Evolutionary conservation across 2,797 vertebrate species (phyloP).

Genomic region (Synaphobranchus kaupii): DNA sequence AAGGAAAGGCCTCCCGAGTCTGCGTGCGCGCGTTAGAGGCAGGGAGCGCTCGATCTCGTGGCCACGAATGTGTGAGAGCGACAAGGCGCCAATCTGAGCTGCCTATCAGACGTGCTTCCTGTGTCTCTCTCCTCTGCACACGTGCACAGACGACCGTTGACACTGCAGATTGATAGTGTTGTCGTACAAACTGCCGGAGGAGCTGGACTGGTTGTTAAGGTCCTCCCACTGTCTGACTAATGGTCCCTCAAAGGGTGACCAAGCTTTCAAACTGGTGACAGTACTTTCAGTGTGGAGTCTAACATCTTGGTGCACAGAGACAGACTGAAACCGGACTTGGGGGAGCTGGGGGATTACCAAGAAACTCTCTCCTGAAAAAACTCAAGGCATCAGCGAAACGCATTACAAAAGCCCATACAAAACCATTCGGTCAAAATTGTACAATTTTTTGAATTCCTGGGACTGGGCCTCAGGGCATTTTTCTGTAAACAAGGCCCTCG

Average conservation of each 20-base stretch:
- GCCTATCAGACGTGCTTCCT: neutral
- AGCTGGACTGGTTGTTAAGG: neutral
- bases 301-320: neutral
- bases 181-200: neutral
- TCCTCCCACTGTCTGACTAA: neutral
- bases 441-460: neutral
- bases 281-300: neutral
- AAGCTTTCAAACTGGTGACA: neutral
- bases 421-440: neutral
- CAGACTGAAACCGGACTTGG: neutral
- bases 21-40: neutral
- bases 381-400: neutral
- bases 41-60: neutral
- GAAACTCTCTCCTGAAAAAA: neutral
- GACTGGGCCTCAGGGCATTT: neutral
- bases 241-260: neutral
- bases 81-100: neutral
- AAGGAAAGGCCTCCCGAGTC: neutral
- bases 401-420: constrained; percentile 1
- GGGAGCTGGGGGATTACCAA: neutral
- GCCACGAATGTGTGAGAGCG: neutral
- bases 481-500: neutral
- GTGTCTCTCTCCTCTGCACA: neutral
- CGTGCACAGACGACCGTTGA: neutral
- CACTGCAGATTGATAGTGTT: neutral